Conservation (phyloP, 2,113 vertebrate species). For the Corvus cornix region DNA sequence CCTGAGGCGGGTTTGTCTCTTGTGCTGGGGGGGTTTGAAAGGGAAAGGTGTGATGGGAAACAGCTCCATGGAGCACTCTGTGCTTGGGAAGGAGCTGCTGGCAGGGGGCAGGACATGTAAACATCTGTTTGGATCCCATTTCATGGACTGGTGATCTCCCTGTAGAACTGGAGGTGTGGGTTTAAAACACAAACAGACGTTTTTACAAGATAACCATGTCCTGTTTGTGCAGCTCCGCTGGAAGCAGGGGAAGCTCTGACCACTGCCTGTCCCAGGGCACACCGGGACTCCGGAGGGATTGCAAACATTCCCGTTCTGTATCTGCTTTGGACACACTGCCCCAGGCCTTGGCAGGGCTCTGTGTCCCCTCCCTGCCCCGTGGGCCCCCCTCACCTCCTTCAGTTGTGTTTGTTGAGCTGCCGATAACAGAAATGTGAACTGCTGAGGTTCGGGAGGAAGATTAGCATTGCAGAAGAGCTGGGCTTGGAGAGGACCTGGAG, state of each 20-base stretch:
- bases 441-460: background rate
- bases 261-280: background rate
- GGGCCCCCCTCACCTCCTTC: background rate
- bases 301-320: background rate
- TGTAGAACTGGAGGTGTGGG: background rate
- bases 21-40: background rate
- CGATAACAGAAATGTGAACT: background rate
- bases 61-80: background rate
- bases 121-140: background rate
- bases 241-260: background rate
- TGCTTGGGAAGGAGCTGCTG: background rate
- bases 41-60: background rate
- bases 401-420: background rate
- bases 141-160: background rate
- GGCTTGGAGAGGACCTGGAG: background rate
- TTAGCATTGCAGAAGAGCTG: background rate
- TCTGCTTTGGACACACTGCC: background rate
- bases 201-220: background rate
- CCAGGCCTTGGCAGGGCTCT: background rate
- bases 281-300: rapidly evolving
- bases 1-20: background rate
- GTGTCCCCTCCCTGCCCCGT: background rate
- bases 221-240: background rate
- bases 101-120: background rate
- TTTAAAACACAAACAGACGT: background rate